phyloP scores from a whole-genome alignment of 2,113 vertebrate species.

The Nothobranchius furzeri region DNA sequence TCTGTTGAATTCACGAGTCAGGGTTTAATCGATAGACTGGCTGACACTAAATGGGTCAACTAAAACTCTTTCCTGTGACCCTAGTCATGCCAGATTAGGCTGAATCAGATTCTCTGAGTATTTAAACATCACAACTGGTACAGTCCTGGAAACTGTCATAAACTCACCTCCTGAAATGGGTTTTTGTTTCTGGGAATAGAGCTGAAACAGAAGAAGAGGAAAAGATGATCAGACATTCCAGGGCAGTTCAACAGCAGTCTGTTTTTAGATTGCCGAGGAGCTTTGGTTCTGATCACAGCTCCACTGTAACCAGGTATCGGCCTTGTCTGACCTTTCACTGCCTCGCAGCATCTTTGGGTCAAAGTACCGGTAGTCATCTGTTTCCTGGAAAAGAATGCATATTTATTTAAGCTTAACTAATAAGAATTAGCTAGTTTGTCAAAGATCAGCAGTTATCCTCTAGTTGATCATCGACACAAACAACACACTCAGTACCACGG shows the following conservation, averaged over 20 bases:
- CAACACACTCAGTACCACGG: no score
- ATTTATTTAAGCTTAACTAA: not conserved
- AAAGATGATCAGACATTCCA: conserved; percentile 13
- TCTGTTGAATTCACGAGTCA: no score
- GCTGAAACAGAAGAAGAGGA: conserved; percentile 71
- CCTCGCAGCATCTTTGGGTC: conserved; percentile 98
- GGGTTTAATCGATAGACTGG: no score
- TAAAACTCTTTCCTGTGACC: no score
- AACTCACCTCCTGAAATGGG: conserved; percentile 95
- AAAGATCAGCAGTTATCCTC: no score
- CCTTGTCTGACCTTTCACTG: conserved; percentile 88
- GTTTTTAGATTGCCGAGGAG: not conserved
- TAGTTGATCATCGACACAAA: no score
- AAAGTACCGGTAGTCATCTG: conserved; percentile 97
- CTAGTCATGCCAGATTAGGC: no score
- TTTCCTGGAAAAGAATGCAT: conserved; percentile 82
- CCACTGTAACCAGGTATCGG: no score
- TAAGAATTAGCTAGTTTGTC: not conserved
- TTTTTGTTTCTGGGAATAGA: conserved; percentile 98
- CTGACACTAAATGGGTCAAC: no score
- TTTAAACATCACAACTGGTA: not conserved
- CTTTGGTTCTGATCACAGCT: not conserved
- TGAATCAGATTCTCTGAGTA: no score
- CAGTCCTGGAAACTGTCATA: conserved; percentile 1
- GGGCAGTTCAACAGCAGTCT: not conserved